A percentile compares a stretch with the other conserved stretches of the same genome.
Conservation (phyloP, 2,113 vertebrate species). For the Notarius quadriscutis region DNA sequence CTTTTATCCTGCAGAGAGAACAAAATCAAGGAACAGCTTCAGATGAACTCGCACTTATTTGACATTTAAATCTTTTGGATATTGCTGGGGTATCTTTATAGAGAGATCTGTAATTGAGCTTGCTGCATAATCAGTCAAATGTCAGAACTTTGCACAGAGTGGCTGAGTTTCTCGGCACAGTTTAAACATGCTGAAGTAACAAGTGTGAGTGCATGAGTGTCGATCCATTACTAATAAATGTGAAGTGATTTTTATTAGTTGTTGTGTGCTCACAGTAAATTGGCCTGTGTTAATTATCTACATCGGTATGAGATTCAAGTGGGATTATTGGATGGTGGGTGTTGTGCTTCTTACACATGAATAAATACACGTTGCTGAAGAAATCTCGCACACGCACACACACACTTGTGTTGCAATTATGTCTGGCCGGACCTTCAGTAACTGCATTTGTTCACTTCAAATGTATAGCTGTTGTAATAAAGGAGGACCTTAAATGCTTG, state of each 20-base stretch:
- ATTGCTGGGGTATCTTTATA: background rate
- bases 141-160: background rate
- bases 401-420: background rate
- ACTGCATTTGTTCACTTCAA: background rate
- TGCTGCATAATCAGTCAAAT: background rate
- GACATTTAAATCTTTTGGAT: background rate
- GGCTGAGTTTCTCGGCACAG: background rate
- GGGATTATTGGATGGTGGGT: background rate
- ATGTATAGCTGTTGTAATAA: background rate
- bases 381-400: background rate
- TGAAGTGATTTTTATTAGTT: background rate
- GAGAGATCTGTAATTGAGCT: background rate
- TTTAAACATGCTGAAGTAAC: background rate
- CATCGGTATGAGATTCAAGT: background rate
- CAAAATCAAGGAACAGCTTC: constrained; percentile 17
- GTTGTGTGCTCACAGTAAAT: background rate
- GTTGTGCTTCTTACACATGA: background rate
- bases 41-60: background rate
- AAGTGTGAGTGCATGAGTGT: background rate
- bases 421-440: background rate
- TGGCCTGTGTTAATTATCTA: background rate
- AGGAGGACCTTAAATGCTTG: background rate
- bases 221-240: background rate
- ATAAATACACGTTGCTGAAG: too few relatives aligned
- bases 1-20: constrained; percentile 67